Base-by-base conservation (phyloP, 2,113 vertebrate species). In the Alligator mississippiensis region DNA sequence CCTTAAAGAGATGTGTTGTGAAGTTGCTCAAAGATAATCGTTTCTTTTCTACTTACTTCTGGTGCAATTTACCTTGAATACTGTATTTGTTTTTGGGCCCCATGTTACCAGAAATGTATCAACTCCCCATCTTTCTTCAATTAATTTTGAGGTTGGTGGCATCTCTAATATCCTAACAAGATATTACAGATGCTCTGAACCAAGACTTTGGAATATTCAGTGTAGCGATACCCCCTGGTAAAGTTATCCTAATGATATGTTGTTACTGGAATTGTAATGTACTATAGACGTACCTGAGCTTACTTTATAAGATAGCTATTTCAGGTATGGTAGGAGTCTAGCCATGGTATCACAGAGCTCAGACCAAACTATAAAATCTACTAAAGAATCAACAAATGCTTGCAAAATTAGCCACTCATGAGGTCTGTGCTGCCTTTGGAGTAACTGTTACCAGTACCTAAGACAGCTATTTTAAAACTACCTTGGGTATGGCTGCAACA, bases 291-390 rank as follows among this genome's bases (percentile, higher is more conserved):
- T 19, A 55, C n/a, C 60, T 86, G 76, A 81, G 55, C 24, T 76
- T 10, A 55, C 55, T 19, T 81, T 63, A 47, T 47, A 17, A 16
- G 7, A 11, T 34, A 58, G n/a, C 25, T 34, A n/a, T 58, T 47
- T 58, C 72, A 30, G 22, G 54, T 19, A 1, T 82, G 60, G 7
- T 64, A 77, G 25, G 17, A 70, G 61, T 61, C 10, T 11, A 34
- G 60, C 1, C 1, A 6, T 24, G 59, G 38, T 80, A 34, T 54
- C 3, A 0, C 21, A 9, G 2, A 13, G 60, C 54, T 91, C n/a
- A 24, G 47, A 4, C 4, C 30, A 27, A 3, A 57, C 77, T 72
- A n/a, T 11, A 47, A 75, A 80, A 84, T 21, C 5, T 30, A 22
- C 47, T 58, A 34, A 55, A 86, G 82, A 75, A 57, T 28, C 17